Conservation (phyloP, 2,888 invertebrate species). For the Rotaria sp. region DNA sequence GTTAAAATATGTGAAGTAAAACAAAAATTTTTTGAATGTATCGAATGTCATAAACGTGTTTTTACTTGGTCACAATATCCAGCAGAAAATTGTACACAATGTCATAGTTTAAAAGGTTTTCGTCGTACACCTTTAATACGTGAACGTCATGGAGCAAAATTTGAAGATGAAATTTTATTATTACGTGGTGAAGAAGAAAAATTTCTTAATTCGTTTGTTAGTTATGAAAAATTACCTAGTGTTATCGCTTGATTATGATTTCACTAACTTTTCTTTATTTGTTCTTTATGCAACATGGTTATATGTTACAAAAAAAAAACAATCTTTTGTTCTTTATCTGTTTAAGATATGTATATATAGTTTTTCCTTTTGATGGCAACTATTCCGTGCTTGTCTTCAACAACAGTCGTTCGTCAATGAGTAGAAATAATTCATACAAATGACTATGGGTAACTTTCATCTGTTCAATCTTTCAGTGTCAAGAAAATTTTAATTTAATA, state of each 20-base stretch:
- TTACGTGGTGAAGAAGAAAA: slow-evolving; percentile 25
- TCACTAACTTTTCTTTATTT: not conserved
- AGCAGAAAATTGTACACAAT: not conserved
- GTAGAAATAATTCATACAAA: no score
- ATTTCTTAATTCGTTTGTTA: slow-evolving; percentile 1
- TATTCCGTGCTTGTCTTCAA: no score
- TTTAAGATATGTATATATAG: not conserved
- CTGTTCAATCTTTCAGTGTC: no score
- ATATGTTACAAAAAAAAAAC: not conserved
- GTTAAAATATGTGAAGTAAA: slow-evolving; percentile 34
- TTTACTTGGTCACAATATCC: slow-evolving; percentile 57
- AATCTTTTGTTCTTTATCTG: not conserved
- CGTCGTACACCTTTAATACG: not conserved
- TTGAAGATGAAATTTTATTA: slow-evolving; percentile 20
- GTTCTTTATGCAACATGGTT: not conserved
- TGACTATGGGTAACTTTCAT: no score
- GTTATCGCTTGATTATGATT: not conserved
- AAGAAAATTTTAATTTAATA: no score
- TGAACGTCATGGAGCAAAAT: not conserved
- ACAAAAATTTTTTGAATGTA: slow-evolving; percentile 39
- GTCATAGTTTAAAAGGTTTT: not conserved
- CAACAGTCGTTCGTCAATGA: no score
- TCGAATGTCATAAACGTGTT: slow-evolving; percentile 32
- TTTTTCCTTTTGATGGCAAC: no score
- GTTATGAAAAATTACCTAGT: not conserved